Evolutionary conservation across 1,140 invertebrate genomes (phyloP).

Genomic region (Sarcophaga bullata): DNA sequence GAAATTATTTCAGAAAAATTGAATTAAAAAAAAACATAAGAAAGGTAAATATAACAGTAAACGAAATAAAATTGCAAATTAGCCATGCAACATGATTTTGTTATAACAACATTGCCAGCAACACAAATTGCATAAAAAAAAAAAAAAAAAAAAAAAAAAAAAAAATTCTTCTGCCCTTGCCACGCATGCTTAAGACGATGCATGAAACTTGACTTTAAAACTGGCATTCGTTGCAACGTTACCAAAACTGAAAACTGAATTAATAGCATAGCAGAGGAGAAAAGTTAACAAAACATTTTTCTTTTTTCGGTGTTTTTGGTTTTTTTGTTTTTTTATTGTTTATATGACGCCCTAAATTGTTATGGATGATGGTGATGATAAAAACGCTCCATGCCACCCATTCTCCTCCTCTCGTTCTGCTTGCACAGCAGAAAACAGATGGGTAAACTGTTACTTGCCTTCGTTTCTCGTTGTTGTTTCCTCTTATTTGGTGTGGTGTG

Average conservation of each 20-base stretch:
- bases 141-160: neutral
- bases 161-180: neutral
- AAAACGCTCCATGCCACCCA: neutral
- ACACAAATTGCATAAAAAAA: neutral
- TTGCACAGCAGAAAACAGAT: too few relatives aligned
- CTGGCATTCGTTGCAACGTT: too few relatives aligned
- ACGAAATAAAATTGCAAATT: conserved; percentile 11
- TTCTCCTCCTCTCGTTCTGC: neutral
- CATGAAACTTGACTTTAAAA: neutral
- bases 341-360: conserved; percentile 8
- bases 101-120: neutral
- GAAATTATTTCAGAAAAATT: too few relatives aligned
- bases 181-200: neutral
- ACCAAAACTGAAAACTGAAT: too few relatives aligned
- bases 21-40: neutral
- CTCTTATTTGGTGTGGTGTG: too few relatives aligned
- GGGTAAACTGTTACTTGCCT: too few relatives aligned
- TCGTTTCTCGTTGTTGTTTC: neutral
- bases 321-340: neutral
- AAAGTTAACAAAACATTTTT: too few relatives aligned
- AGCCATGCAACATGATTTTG: neutral
- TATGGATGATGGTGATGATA: conserved; percentile 9
- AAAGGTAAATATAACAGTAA: neutral
- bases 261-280: too few relatives aligned
- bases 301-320: too few relatives aligned